A percentile compares a stretch with the other conserved stretches of the same genome.
Evolutionary conservation across 2,888 invertebrate genomes (phyloP).

Genomic region (Alcis repandata): DNA sequence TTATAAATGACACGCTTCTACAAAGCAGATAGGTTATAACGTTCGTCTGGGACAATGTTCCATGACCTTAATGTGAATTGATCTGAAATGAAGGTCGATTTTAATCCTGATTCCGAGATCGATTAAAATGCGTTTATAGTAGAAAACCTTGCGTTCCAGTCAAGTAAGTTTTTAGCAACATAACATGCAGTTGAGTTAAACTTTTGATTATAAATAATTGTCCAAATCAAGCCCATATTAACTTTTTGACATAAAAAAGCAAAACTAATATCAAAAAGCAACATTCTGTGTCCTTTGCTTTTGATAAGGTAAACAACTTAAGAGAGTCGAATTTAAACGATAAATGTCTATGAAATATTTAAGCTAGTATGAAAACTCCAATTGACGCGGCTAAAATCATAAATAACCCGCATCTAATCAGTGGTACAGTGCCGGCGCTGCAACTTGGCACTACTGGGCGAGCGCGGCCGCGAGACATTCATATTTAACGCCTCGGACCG

Average conservation of each 20-base stretch:
- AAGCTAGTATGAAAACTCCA: not conserved
- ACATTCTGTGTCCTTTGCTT: no score
- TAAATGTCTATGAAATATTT: not conserved
- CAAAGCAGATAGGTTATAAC: not conserved
- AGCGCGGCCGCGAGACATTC: not conserved
- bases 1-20: not conserved
- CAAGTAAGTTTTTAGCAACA: no score
- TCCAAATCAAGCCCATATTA: no score
- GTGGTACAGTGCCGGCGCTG: not conserved
- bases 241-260: no score
- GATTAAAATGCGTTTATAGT: not conserved
- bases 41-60: not conserved
- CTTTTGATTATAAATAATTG: no score
- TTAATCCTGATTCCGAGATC: not conserved
- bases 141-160: no score
- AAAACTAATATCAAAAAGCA: no score
- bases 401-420: slow-evolving; percentile 11
- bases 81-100: not conserved
- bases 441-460: slow-evolving; percentile 6
- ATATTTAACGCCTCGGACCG: slow-evolving; percentile 3
- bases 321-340: no score
- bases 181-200: no score
- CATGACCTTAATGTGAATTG: slow-evolving; percentile 1
- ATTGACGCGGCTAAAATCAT: not conserved
- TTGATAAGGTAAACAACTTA: no score